Evolutionary conservation across 2,113 vertebrate species (phyloP).

Genomic region (Pseudopipra pipra): DNA sequence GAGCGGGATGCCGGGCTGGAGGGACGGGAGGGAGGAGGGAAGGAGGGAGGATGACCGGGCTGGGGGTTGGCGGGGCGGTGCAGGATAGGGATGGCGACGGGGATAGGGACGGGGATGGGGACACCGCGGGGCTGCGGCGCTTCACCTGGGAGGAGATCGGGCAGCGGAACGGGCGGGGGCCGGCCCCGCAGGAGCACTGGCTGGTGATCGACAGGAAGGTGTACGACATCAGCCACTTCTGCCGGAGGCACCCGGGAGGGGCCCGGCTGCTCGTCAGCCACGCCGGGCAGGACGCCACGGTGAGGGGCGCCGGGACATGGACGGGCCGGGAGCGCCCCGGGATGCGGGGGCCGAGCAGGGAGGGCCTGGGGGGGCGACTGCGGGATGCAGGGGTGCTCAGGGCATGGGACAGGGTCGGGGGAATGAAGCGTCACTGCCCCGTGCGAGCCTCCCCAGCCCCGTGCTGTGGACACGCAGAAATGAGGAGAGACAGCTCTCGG

Average conservation of each 20-base stretch:
- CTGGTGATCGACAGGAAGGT: conserved; percentile 67
- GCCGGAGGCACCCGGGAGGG: conserved; percentile 54
- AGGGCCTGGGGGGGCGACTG: not conserved
- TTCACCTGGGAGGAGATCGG: conserved; percentile 29
- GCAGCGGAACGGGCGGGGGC: not conserved
- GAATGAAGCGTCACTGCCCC: fast-evolving
- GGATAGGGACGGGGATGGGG: not conserved
- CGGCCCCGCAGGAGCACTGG: conserved; percentile 2
- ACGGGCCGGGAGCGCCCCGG: not conserved
- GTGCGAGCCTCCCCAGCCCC: fast-evolving
- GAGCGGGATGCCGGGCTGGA: not conserved
- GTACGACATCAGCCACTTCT: conserved; percentile 67
- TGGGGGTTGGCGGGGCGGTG: not conserved
- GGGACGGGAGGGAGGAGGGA: not conserved
- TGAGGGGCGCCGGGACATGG: not conserved
- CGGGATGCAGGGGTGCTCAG: not conserved
- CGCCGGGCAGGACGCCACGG: conserved; percentile 72
- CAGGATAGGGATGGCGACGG: not conserved
- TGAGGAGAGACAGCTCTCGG: not conserved
- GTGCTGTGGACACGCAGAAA: fast-evolving
- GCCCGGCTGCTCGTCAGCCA: conserved; percentile 60
- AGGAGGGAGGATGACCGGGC: not conserved
- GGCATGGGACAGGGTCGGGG: fast-evolving
- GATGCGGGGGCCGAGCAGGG: not conserved
- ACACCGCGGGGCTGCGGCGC: not conserved